A percentile compares a stretch with the other conserved stretches of the same genome.
phyloP scores from a whole-genome alignment of 2,113 vertebrate species.

The Cathartes aura region DNA sequence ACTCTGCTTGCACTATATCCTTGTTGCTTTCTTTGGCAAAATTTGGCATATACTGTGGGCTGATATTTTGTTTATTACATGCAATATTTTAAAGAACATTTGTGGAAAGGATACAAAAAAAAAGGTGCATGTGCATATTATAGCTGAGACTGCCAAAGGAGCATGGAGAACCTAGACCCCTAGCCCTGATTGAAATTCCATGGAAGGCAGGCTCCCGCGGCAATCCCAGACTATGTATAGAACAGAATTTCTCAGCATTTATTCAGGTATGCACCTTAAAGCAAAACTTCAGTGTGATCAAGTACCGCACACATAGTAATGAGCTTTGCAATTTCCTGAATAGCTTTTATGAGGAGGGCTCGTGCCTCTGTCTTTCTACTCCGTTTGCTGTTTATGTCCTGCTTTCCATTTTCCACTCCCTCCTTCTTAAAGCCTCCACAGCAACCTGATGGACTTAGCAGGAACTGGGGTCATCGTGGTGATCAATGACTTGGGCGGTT shows the following conservation, averaged over 20 bases:
- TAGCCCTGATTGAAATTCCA: not conserved
- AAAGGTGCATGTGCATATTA: not conserved
- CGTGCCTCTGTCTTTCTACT: not conserved
- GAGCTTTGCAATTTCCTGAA: slow-evolving; percentile 43
- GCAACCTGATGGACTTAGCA: slow-evolving; percentile 15
- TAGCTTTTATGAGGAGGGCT: not conserved
- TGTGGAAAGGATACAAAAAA: not conserved
- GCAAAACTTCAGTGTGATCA: slow-evolving; percentile 2
- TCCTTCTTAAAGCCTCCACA: not conserved
- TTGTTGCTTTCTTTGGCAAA: not conserved
- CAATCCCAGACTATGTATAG: not conserved
- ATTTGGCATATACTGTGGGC: not conserved
- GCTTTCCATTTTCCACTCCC: not conserved
- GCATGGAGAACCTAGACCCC: not conserved
- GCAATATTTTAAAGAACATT: slow-evolving; percentile 3
- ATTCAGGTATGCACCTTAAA: slow-evolving; percentile 16
- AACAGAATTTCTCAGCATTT: not conserved
- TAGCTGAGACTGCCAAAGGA: not conserved
- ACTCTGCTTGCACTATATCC: not conserved
- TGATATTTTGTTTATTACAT: slow-evolving; percentile 17
- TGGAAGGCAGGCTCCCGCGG: not conserved
- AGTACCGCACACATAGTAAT: not conserved
- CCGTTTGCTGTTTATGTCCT: not conserved
- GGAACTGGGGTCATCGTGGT: slow-evolving; percentile 37
- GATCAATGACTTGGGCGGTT: slow-evolving; percentile 33